Evolutionary conservation across 2,888 invertebrate species (phyloP).

Genomic region (Eupelmus urozonus): DNA sequence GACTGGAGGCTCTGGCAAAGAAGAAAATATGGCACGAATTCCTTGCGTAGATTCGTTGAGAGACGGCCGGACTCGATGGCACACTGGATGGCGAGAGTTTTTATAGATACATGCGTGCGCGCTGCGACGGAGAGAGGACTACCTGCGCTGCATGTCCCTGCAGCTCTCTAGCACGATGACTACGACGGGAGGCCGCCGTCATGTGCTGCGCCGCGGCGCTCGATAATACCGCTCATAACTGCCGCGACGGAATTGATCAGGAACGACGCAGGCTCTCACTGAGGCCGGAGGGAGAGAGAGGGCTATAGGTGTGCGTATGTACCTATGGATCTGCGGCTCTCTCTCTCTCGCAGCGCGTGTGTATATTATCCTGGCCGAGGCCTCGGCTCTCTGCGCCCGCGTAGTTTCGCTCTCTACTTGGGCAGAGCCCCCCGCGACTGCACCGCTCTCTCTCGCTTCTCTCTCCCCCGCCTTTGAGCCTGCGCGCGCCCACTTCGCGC

Average conservation of each 20-base stretch:
- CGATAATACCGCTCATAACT: conserved; percentile 50
- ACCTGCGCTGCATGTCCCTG: not conserved
- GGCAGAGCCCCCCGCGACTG: too few species aligned
- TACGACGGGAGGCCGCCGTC: not conserved
- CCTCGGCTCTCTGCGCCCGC: too few species aligned
- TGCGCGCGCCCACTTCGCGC: not conserved
- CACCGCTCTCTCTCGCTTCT: too few species aligned
- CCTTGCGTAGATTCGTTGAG: not conserved
- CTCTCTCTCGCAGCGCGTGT: too few species aligned
- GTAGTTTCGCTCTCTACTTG: too few species aligned
- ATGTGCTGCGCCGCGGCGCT: conserved; percentile 24
- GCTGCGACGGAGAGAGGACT: not conserved
- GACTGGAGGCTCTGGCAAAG: not conserved
- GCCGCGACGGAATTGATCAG: conserved; percentile 40
- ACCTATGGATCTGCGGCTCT: not conserved
- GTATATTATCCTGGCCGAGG: too few species aligned
- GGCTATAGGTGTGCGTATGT: not conserved
- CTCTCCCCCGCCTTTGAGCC: too few species aligned
- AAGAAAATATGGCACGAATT: conserved; percentile 23
- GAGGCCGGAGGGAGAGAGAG: not conserved
- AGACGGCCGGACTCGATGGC: not conserved
- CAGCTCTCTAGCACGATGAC: not conserved
- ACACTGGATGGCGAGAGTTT: too few species aligned
- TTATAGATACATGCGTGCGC: too few species aligned
- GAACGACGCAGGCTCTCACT: not conserved